A percentile compares a stretch with the other conserved stretches of the same genome.
phyloP scores from a whole-genome alignment of 1,140 invertebrate genomes.

The Lithobius niger region DNA sequence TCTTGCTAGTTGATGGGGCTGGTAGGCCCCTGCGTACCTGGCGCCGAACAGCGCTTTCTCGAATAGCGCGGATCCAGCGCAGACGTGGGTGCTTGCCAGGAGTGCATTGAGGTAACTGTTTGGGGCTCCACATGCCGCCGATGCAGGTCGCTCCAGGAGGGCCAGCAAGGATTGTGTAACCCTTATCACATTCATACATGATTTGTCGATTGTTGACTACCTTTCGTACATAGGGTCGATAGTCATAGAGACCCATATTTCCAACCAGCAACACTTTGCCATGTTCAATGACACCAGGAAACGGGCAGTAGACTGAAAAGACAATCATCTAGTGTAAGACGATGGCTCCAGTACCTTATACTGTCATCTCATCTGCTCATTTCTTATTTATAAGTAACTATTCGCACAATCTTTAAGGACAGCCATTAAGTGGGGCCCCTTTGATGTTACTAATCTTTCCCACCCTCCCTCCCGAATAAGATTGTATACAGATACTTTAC shows the following conservation, averaged over 20 bases:
- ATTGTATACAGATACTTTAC: too few species aligned
- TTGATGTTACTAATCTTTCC: too few species aligned
- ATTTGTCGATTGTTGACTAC: conserved; percentile 86
- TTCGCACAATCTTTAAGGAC: too few species aligned
- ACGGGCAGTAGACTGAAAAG: conserved; percentile 77
- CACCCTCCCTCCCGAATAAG: too few species aligned
- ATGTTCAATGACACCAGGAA: conserved; percentile 77
- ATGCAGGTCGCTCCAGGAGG: conserved; percentile 86
- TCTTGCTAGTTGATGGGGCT: not conserved
- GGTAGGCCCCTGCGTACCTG: not conserved
- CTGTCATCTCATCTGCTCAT: too few species aligned
- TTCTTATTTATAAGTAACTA: too few species aligned
- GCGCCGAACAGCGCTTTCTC: not conserved
- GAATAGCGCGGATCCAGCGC: conserved; percentile 48
- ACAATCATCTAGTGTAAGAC: not conserved
- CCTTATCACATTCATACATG: conserved; percentile 89
- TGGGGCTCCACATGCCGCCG: conserved; percentile 73
- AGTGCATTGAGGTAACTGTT: conserved; percentile 48
- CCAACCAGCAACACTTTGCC: conserved; percentile 88
- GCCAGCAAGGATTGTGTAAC: conserved; percentile 69
- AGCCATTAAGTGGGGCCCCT: too few species aligned
- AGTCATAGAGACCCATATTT: conserved; percentile 94
- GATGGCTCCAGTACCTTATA: too few species aligned
- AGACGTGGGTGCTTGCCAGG: conserved; percentile 68
- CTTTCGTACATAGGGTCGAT: conserved; percentile 86